These are phyloP conservation scores for Hipparchia sbordonii DNA, from an alignment of 2,888 invertebrate species.

Conservation along the genomic window DNA sequence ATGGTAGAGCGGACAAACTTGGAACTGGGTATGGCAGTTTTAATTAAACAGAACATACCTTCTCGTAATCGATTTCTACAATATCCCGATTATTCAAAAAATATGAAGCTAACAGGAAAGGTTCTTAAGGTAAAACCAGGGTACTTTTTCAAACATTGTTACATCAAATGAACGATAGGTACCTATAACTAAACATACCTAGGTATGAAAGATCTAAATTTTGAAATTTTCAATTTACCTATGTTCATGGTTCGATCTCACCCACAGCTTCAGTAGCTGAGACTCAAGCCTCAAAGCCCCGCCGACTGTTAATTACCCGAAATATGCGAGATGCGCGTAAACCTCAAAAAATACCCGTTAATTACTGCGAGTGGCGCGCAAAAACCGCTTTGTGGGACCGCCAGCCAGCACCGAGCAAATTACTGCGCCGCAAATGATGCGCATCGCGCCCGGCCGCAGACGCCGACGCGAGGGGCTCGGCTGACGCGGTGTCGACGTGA, in stretches of 20 bases:
- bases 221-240: background rate
- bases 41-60: too few relatives aligned
- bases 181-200: too few relatives aligned
- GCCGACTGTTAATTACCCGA: conserved; percentile 75
- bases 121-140: too few relatives aligned
- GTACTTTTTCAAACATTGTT: too few relatives aligned
- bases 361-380: conserved; percentile 42
- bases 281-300: conserved; percentile 36
- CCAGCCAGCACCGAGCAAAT: conserved; percentile 51
- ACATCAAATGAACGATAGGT: too few relatives aligned
- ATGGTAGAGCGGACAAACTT: too few relatives aligned
- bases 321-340: conserved; percentile 58
- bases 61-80: too few relatives aligned
- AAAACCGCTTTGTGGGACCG: conserved; percentile 40
- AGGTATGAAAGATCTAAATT: background rate
- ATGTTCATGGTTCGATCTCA: background rate
- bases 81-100: too few relatives aligned
- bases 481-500: conserved; percentile 20
- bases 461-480: conserved; percentile 23
- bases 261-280: background rate
- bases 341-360: conserved; percentile 43
- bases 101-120: too few relatives aligned
- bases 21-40: too few relatives aligned
- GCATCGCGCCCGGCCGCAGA: conserved; percentile 53
- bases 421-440: conserved; percentile 61